phyloP scores from a whole-genome alignment of 1,140 invertebrate species.

The Drosophila nigromelanica region DNA sequence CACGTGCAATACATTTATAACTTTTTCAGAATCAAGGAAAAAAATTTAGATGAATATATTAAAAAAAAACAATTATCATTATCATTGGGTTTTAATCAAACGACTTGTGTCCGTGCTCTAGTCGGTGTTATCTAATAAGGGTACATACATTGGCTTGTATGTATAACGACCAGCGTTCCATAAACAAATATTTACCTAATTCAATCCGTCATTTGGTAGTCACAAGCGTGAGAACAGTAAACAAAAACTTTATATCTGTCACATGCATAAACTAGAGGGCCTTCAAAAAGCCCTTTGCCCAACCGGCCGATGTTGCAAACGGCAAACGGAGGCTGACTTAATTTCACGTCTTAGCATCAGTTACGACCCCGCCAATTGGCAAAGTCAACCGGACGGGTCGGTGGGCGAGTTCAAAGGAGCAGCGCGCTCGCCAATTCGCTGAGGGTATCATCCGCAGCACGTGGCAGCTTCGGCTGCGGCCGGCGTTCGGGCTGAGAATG shows the following conservation, averaged over 20 bases:
- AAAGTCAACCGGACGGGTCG: constrained; percentile 65
- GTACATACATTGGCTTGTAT: constrained; percentile 34
- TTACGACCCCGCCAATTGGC: constrained; percentile 36
- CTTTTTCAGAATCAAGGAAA: constrained; percentile 43
- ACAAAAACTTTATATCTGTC: constrained; percentile 57
- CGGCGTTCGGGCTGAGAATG: constrained; percentile 32
- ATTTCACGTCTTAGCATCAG: constrained; percentile 57
- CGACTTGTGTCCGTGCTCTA: constrained; percentile 43
- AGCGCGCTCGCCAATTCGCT: constrained; percentile 49
- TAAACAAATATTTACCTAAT: constrained; percentile 81
- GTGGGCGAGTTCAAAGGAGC: constrained; percentile 53
- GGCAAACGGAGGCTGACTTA: constrained; percentile 51
- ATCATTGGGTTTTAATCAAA: constrained; percentile 62
- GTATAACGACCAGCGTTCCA: constrained; percentile 54
- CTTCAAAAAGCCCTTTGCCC: background rate
- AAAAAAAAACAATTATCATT: constrained; percentile 76
- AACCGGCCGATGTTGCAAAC: background rate
- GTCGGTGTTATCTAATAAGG: constrained; percentile 78
- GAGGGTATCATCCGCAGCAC: constrained; percentile 73
- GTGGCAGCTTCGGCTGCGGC: constrained; percentile 52
- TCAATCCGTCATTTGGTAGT: constrained; percentile 84
- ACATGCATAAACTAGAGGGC: constrained; percentile 38
- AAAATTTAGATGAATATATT: constrained; percentile 77
- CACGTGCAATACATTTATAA: constrained; percentile 65
- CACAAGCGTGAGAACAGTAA: constrained; percentile 84